These are phyloP conservation scores for Cotesia typhae DNA, from an alignment of 1,140 invertebrate genomes.

Conservation along the genomic window DNA sequence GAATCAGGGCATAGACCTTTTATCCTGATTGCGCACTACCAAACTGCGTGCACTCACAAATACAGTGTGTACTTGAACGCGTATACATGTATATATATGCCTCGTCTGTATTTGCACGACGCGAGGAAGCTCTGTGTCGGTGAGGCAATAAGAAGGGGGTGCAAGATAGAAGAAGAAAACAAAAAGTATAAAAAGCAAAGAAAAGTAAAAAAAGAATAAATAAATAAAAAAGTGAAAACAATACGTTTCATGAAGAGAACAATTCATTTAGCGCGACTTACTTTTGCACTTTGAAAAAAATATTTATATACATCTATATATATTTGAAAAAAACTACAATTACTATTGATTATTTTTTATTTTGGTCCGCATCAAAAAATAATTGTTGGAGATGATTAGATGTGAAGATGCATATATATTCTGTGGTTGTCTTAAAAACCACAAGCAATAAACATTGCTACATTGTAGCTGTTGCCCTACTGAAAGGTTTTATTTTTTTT, in stretches of 20 bases:
- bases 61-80: not conserved
- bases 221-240: slow-evolving; percentile 22
- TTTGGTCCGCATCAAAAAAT: not conserved
- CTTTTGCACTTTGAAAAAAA: not conserved
- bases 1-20: slow-evolving; percentile 18
- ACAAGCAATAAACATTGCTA: slow-evolving; percentile 2
- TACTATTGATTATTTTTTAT: not conserved
- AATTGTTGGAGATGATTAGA: not conserved
- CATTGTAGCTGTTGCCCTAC: not conserved
- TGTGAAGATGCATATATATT: not conserved
- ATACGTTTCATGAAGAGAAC: not conserved
- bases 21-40: slow-evolving; percentile 11
- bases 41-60: slow-evolving; percentile 11
- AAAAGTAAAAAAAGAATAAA: not conserved
- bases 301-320: too few species aligned
- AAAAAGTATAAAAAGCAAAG: slow-evolving; percentile 1
- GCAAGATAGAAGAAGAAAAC: not conserved
- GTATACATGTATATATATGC: not conserved
- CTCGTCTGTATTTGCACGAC: not conserved
- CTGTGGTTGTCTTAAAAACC: slow-evolving; percentile 1
- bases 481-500: not conserved
- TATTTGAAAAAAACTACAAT: too few species aligned
- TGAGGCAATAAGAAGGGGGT: not conserved
- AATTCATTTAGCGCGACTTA: not conserved
- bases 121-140: not conserved